Evolutionary conservation across 2,888 invertebrate species (phyloP).

Genomic region (Reticulitermes lucifugus): DNA sequence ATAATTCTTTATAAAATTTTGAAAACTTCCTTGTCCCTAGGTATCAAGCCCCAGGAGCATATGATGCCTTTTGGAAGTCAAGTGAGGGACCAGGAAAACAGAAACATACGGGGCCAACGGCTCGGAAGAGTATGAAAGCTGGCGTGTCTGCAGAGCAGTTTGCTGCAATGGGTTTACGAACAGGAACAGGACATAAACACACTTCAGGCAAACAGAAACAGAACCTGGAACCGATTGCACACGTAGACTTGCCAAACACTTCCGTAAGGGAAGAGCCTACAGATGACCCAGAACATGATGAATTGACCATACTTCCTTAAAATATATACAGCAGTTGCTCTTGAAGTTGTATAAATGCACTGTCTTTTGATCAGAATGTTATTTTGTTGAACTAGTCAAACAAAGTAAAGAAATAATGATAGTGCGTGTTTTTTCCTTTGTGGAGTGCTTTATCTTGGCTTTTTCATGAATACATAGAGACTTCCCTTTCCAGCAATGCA

Average conservation of each 20-base stretch:
- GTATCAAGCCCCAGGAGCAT: slow-evolving; percentile 66
- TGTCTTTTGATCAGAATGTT: too few relatives aligned
- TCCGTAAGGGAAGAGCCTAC: background rate
- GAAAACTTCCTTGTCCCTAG: slow-evolving; percentile 59
- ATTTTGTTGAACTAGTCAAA: too few relatives aligned
- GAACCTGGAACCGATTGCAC: background rate
- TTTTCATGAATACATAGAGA: too few relatives aligned
- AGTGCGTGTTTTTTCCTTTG: too few relatives aligned
- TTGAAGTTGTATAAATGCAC: too few relatives aligned
- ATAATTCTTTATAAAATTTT: slow-evolving; percentile 6
- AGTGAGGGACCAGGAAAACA: slow-evolving; percentile 38
- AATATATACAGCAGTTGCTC: too few relatives aligned
- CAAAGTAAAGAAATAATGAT: too few relatives aligned
- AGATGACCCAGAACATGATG: background rate
- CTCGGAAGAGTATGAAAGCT: slow-evolving; percentile 53
- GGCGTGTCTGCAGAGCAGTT: slow-evolving; percentile 58
- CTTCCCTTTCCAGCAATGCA: too few relatives aligned
- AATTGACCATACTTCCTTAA: background rate
- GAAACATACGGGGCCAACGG: slow-evolving; percentile 42
- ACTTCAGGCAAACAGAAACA: slow-evolving; percentile 2
- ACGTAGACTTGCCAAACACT: background rate
- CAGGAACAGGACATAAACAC: background rate
- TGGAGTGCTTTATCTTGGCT: too few relatives aligned
- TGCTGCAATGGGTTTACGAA: slow-evolving; percentile 59
- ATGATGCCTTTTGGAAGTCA: slow-evolving; percentile 63